Evolutionary conservation across 2,888 invertebrate species (phyloP).

Genomic region (Thecocarcelia acutangulata): DNA sequence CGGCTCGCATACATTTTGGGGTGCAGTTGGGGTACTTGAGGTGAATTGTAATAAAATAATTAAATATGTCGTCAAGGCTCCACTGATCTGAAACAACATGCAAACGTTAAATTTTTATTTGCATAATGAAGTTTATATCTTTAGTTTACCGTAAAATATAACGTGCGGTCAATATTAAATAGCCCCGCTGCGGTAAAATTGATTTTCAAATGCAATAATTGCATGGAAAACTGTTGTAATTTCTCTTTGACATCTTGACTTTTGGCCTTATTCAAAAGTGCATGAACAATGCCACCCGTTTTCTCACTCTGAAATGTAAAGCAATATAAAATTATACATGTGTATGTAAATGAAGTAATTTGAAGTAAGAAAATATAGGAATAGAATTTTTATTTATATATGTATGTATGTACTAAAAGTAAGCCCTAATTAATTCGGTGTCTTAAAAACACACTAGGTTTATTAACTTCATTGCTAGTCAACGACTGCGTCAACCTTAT

Average conservation of each 20-base stretch:
- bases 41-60: conserved; percentile 81
- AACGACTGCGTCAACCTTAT: too few species aligned
- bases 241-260: conserved; percentile 78
- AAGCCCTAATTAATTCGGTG: too few species aligned
- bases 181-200: conserved; percentile 81
- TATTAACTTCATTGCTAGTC: too few species aligned
- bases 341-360: background rate
- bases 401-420: too few species aligned
- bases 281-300: conserved; percentile 79
- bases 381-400: too few species aligned
- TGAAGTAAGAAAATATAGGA: too few species aligned
- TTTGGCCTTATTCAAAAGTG: conserved; percentile 77
- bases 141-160: conserved; percentile 80
- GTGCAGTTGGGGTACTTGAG: conserved; percentile 72
- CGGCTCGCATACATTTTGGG: conserved; percentile 19
- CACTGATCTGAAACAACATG: conserved; percentile 77
- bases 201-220: conserved; percentile 80
- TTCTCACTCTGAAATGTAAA: conserved; percentile 75
- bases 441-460: too few species aligned
- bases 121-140: background rate
- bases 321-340: conserved; percentile 36
- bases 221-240: conserved; percentile 80
- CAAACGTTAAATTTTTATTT: conserved; percentile 18
- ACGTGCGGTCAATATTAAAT: conserved; percentile 80
- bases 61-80: conserved; percentile 81